Evolutionary conservation across 1,140 invertebrate species (phyloP).

Genomic region (Stenopsyche tienmushanensis): DNA sequence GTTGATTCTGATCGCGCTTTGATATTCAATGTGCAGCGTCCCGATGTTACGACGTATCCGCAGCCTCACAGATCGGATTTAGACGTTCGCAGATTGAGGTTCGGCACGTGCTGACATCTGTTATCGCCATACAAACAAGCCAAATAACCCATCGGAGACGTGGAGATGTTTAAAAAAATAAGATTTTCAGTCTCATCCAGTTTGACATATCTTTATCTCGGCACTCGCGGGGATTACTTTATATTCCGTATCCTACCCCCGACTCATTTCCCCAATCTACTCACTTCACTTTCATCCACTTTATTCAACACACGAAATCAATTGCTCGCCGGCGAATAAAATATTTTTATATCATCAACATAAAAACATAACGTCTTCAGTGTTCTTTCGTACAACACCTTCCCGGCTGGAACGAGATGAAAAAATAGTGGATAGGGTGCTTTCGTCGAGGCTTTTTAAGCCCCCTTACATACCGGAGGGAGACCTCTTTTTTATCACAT

Average conservation of each 20-base stretch:
- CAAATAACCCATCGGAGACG: not conserved
- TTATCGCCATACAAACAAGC: not conserved
- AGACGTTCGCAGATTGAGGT: too few species aligned
- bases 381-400: not conserved
- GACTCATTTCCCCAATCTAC: slow-evolving; percentile 24
- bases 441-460: too few species aligned
- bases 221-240: slow-evolving; percentile 16
- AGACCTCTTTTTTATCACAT: slow-evolving; percentile 11
- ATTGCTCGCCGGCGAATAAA: slow-evolving; percentile 24
- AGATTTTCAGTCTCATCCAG: not conserved
- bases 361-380: slow-evolving; percentile 20
- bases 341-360: slow-evolving; percentile 26
- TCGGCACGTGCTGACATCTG: not conserved
- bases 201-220: slow-evolving; percentile 22
- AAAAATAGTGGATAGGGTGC: not conserved
- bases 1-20: too few species aligned
- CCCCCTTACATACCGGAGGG: too few species aligned
- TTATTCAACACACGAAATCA: slow-evolving; percentile 28
- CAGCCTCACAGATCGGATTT: too few species aligned
- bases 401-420: not conserved
- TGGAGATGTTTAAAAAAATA: not conserved
- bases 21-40: too few species aligned
- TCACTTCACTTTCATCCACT: slow-evolving; percentile 15
- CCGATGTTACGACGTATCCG: too few species aligned
- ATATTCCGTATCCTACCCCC: slow-evolving; percentile 12